Percentiles rank a stretch among this genome's conserved stretches.
These are phyloP conservation scores for Microcebus tavaratra DNA, from an alignment of 2,113 vertebrate species.

Conservation along the genomic window DNA sequence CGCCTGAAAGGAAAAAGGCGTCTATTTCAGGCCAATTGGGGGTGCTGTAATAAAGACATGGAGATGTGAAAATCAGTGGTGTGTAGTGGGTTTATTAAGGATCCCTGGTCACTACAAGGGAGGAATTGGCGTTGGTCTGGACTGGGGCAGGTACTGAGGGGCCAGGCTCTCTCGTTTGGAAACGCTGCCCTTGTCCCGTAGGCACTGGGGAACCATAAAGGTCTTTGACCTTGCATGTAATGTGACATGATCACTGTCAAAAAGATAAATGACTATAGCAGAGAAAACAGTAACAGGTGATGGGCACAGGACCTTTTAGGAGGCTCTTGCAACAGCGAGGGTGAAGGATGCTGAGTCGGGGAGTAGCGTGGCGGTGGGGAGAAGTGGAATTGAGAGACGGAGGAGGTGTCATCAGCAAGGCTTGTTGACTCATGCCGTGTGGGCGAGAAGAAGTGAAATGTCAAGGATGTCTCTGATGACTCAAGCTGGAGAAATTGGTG, in stretches of 20 bases:
- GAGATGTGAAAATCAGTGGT: background rate
- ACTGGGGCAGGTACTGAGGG: rapidly evolving
- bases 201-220: rapidly evolving
- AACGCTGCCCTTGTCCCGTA: background rate
- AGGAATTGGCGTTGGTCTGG: rapidly evolving
- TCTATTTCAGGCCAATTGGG: background rate
- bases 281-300: rapidly evolving
- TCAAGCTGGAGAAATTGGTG: background rate
- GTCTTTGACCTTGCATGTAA: background rate
- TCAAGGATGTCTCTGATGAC: background rate
- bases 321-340: rapidly evolving
- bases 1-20: background rate
- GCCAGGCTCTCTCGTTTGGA: background rate
- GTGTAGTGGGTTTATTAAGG: rapidly evolving
- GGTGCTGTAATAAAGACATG: background rate
- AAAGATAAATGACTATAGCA: background rate
- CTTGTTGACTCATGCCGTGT: background rate
- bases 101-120: rapidly evolving
- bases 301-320: rapidly evolving
- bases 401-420: rapidly evolving
- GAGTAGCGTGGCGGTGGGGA: rapidly evolving
- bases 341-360: background rate
- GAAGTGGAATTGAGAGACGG: rapidly evolving
- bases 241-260: background rate
- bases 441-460: background rate